Conservation (phyloP, 2,888 invertebrate genomes). For the Cyaniris semiargus region DNA sequence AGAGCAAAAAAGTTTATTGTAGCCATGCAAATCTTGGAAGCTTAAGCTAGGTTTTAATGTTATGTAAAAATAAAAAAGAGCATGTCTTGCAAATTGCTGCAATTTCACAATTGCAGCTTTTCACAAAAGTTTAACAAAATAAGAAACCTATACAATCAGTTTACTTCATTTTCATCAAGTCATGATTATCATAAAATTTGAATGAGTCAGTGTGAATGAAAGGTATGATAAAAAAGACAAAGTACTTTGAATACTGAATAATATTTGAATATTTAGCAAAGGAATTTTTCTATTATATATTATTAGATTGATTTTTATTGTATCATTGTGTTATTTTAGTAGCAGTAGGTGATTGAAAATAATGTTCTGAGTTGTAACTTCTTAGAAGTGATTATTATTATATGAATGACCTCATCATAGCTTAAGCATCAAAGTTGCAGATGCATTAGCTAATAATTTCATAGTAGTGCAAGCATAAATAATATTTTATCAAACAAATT, state of each 20-base stretch:
- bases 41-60: too few species aligned
- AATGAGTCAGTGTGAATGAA: background rate
- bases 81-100: too few species aligned
- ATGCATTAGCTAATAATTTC: background rate
- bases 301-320: background rate
- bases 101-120: background rate
- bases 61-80: too few species aligned
- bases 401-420: background rate
- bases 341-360: background rate
- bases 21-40: too few species aligned
- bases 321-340: background rate
- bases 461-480: background rate
- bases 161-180: background rate
- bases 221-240: constrained; percentile 25
- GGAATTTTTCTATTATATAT: background rate
- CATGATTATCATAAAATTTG: background rate
- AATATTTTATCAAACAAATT: background rate
- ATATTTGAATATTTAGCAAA: background rate
- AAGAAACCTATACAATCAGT: background rate
- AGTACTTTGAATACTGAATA: constrained; percentile 24
- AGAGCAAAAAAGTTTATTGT: too few species aligned
- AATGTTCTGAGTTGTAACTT: background rate
- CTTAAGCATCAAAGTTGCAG: background rate
- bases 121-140: background rate
- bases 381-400: background rate